These are phyloP conservation scores for Eilema depressum DNA, from an alignment of 2,888 invertebrate genomes.

Conservation along the genomic window DNA sequence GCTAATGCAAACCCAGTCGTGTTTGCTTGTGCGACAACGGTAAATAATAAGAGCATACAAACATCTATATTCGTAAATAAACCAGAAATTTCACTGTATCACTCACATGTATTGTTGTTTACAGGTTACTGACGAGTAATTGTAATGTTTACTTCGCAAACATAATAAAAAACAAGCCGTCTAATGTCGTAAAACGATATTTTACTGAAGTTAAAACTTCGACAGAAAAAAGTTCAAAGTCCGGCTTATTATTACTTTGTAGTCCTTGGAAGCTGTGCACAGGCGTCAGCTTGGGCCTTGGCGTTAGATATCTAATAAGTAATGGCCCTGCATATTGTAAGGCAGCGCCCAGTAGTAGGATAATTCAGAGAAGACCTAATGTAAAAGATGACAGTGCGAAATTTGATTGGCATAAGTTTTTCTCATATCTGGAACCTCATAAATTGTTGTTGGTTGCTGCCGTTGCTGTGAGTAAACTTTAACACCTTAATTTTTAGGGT, in stretches of 20 bases:
- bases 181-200: slow-evolving; percentile 66
- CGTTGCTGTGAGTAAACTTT: slow-evolving; percentile 89
- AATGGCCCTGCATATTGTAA: slow-evolving; percentile 90
- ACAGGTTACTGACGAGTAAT: slow-evolving; percentile 71
- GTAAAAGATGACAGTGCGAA: slow-evolving; percentile 83
- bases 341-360: slow-evolving; percentile 81
- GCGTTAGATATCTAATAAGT: slow-evolving; percentile 66
- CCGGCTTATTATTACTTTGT: slow-evolving; percentile 63
- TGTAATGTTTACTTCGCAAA: slow-evolving; percentile 66
- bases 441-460: slow-evolving; percentile 92
- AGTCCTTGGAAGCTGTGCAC: slow-evolving; percentile 82
- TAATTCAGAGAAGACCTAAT: slow-evolving; percentile 86
- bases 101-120: slow-evolving; percentile 46
- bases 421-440: slow-evolving; percentile 91
- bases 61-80: slow-evolving; percentile 28
- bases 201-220: slow-evolving; percentile 66
- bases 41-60: slow-evolving; percentile 47
- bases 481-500: no score
- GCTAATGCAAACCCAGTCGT: slow-evolving; percentile 71
- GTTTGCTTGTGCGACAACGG: slow-evolving; percentile 72
- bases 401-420: slow-evolving; percentile 93
- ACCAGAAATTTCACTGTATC: slow-evolving; percentile 17
- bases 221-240: slow-evolving; percentile 66
- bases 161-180: slow-evolving; percentile 69
- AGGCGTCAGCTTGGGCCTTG: slow-evolving; percentile 79